A percentile compares a stretch with the other conserved stretches of the same genome.
phyloP scores from a whole-genome alignment of 2,888 invertebrate species.

The Oligia strigilis region DNA sequence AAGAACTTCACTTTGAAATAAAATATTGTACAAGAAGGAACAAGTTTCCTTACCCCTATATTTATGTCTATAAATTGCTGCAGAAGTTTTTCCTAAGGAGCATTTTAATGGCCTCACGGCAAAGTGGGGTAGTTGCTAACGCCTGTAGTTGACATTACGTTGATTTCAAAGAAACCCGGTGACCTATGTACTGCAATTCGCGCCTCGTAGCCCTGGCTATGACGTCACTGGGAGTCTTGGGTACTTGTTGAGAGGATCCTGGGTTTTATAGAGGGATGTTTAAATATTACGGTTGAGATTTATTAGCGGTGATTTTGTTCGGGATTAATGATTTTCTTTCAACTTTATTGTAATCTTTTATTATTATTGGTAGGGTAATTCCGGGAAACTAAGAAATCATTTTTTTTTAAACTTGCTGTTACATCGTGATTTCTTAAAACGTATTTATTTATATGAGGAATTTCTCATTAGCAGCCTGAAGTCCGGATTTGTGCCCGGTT shows the following conservation, averaged over 20 bases:
- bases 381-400: too few species aligned
- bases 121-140: slow-evolving; percentile 12
- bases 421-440: background rate
- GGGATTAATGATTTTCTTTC: background rate
- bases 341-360: too few species aligned
- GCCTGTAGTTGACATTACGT: slow-evolving; percentile 44
- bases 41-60: slow-evolving; percentile 19
- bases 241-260: slow-evolving; percentile 11
- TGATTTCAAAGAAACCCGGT: slow-evolving; percentile 55
- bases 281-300: background rate
- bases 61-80: slow-evolving; percentile 28
- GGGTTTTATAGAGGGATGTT: background rate
- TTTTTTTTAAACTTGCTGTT: too few species aligned
- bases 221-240: slow-evolving; percentile 6
- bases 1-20: slow-evolving; percentile 21
- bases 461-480: background rate
- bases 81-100: slow-evolving; percentile 18
- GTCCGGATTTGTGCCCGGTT: background rate
- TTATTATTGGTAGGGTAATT: too few species aligned
- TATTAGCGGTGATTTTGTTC: background rate
- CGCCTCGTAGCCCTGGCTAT: slow-evolving; percentile 4
- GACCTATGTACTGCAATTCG: slow-evolving; percentile 40
- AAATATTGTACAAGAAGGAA: slow-evolving; percentile 22
- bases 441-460: background rate
- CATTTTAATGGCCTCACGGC: slow-evolving; percentile 38